Base-by-base conservation (phyloP, 2,113 vertebrate genomes). In the Neolamprologus ventralis region DNA sequence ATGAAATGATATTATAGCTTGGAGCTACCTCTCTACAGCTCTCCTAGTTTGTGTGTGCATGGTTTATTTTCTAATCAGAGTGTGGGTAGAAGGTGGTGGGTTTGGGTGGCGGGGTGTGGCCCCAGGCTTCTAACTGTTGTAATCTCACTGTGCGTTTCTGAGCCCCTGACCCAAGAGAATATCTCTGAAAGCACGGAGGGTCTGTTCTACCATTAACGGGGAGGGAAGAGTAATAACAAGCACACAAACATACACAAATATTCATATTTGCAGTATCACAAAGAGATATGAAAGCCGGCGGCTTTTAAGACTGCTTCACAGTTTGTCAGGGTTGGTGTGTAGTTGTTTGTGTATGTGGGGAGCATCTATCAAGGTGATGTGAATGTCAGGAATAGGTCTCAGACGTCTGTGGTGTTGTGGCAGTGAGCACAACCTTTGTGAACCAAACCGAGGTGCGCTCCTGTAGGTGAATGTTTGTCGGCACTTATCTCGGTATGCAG, bases 1-100 rank as follows among this genome's bases (percentile, higher is more conserved):
- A 95, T 87, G 81, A 95, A 95, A 95, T 93, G 71, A 93, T 94
- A 93, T 95, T 91, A 91, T 96, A 89, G 95, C 95, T 95, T 23
- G 84, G 85, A 95, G 95, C 94, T 91, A 94, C 89, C 84, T 90
- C 87, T 94, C 81, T 78, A 85, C 71, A 85, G 81, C 93, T 80
- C 33, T 85, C 31, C 55, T 53, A 57, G 85, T 85, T 85, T 88
- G 87, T 89, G 85, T 88, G 82, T 92, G 90, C 85, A 85, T 89
- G 93, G 88, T 91, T 93, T 91, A 92, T 94, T 95, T 93, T 93
- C 92, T 93, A 93, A 95, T 95, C 94, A 95, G 94, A 86, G 81
- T 89, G 85, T 84, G 91, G 57, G 87, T 88, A 87, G 87, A 84
- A 91, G 91, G 91, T 86, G 89, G 88, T 79, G 82, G 73, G 60